Evolutionary conservation across 2,888 invertebrate genomes (phyloP), one percentile per base, ranked within the genome.

Genomic region (Morpho achilles): DNA sequence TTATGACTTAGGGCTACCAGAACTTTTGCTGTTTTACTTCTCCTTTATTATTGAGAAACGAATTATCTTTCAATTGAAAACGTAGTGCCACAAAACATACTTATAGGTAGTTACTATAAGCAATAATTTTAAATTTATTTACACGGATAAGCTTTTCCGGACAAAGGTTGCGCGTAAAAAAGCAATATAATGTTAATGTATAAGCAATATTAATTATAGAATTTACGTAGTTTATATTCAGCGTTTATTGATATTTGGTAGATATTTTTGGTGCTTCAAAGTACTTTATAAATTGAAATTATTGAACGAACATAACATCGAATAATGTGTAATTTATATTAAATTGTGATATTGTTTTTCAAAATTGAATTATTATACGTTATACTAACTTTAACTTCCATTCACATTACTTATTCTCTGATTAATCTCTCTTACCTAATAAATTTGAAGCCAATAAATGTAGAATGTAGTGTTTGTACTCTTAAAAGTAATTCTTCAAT

Each of bases 171-270:
- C 85, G 87, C 83, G 80, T 80, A 62, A 72, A 74, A 54, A 88
- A 89, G 89, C 89, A 89, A 89, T 89, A 89, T 84, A 67, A 82
- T 70, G 83, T 84, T 84, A 89, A 80, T 76, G 68, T 67, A 84
- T 83, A 85, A 90, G 89, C 88, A 89, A 89, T 89, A 90, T 71
- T 85, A 84, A 60, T 64, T 71, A 32, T 87, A 87, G 80, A 75
- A 69, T 74, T 77, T 76, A 80, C 53, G 67, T 78, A 80, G 75
- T 69, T 68, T 67, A 73, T 69, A 76, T 73, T 74, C 69, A 70
- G 80, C 71, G 71, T 79, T 77, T 80, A 82, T 77, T 75, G 68
- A 74, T 70, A 74, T 73, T 81, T 78, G 67, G 80, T 86, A 85
- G 82, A 79, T 69, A 75, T 80, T 82, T 45, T 86, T 84, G 85